Conservation (phyloP, 2,888 invertebrate genomes). For the Eledona agricola region DNA sequence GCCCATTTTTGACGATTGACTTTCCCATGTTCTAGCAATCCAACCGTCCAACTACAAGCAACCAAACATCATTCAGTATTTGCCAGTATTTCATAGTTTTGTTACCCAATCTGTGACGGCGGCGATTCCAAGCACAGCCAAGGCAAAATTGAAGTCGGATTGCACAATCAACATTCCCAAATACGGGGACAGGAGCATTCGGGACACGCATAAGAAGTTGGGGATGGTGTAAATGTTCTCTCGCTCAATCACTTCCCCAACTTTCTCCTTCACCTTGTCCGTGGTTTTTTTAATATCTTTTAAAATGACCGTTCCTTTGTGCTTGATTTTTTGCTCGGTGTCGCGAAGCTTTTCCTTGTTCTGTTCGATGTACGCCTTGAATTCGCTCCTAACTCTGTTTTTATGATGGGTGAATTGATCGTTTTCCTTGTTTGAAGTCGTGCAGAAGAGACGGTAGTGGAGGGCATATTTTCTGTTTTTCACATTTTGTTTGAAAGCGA, state of each 20-base stretch:
- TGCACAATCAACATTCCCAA: constrained; percentile 89
- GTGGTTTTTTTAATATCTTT: constrained; percentile 77
- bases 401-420: constrained; percentile 10
- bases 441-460: constrained; percentile 11
- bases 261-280: constrained; percentile 74
- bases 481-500: background rate
- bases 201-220: constrained; percentile 85
- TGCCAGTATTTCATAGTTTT: constrained; percentile 1
- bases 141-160: constrained; percentile 80
- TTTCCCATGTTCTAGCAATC: constrained; percentile 92
- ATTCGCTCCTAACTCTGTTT: constrained; percentile 40
- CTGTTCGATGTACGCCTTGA: constrained; percentile 64
- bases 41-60: constrained; percentile 89
- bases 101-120: constrained; percentile 90
- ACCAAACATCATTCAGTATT: background rate
- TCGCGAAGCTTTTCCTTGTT: constrained; percentile 70
- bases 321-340: constrained; percentile 68
- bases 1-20: constrained; percentile 92
- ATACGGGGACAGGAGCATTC: constrained; percentile 88
- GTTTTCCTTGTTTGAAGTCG: constrained; percentile 24
- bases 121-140: constrained; percentile 84
- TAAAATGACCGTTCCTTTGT: constrained; percentile 71
- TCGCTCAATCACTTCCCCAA: constrained; percentile 79
- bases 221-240: constrained; percentile 96
- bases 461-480: background rate